Base-by-base conservation (phyloP, 2,113 vertebrate species). In the Semnornis frantzii region DNA sequence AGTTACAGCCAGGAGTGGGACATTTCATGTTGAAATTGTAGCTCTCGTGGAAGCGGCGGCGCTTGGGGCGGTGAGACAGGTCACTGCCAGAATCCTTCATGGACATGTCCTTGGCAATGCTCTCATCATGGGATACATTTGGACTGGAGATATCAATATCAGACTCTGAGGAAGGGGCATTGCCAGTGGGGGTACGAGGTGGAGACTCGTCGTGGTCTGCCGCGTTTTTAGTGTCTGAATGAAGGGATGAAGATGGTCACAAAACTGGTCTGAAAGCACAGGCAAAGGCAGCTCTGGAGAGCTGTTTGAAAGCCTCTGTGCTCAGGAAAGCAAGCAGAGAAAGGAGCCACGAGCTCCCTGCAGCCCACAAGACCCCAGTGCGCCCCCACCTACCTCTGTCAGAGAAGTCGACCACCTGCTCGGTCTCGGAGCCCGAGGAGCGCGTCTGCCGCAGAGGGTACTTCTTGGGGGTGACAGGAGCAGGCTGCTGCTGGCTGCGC, bases 1-100 rank as follows among this genome's bases (percentile, higher is more conserved):
- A 99, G 96, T 99, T 99, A 96, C 99, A 99, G 33, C 99, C 99
- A 0, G 99, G 99, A 0, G 99, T 99, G 31, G 99, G 99, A 89
- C 99, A 99, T 87, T 99, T 99, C 99, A 99, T 99, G 96, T 99
- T 99, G 95, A 99, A 99, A 96, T 99, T 99, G 97, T 99, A 99
- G 94, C 99, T 99, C 95, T 99, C 99, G 5, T 99, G 99, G 97
- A 99, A 99, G 84, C 99, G 99, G 25, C 99, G 98, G 15, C 99
- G 98, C 87, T 99, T 99, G 66, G 99, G 99, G 33, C 99, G 98
- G 93, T 99, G 99, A 42, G 99, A 99, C 6, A 99, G 98, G 96
- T 99, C 99, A 21, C 99, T 99, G 92, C 99, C 99, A 0, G 99
- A 99, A 96, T 99, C 99, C 97, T 99, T 98, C 96, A 98, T 97